These are phyloP conservation scores for Epicauta chinensis DNA, from an alignment of 1,140 invertebrate species.

Conservation along the genomic window DNA sequence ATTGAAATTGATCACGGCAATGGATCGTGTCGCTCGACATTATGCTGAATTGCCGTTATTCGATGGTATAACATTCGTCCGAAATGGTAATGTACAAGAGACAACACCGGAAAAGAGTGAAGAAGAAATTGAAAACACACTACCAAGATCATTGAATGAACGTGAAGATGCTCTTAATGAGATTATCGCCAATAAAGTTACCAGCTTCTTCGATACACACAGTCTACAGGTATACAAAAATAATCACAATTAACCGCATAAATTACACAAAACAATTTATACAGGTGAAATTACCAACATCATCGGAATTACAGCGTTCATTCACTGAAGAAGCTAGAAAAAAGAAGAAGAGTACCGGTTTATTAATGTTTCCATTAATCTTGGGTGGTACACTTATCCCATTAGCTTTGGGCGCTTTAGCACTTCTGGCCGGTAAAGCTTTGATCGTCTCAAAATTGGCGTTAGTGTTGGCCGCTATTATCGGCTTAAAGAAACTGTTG, in stretches of 20 bases:
- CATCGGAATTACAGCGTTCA: constrained; percentile 55
- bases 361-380: constrained; percentile 68
- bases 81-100: constrained; percentile 44
- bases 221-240: constrained; percentile 58
- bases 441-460: constrained; percentile 77
- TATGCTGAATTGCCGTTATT: constrained; percentile 54
- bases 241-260: background rate
- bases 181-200: constrained; percentile 66
- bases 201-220: constrained; percentile 66
- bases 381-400: constrained; percentile 73
- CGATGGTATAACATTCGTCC: constrained; percentile 66
- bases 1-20: constrained; percentile 62
- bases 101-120: constrained; percentile 42
- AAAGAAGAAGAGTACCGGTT: constrained; percentile 62
- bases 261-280: constrained; percentile 13
- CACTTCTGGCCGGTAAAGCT: constrained; percentile 74
- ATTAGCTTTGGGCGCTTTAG: constrained; percentile 68
- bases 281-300: constrained; percentile 57
- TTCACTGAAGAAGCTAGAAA: constrained; percentile 52
- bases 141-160: constrained; percentile 61
- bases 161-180: constrained; percentile 66
- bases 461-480: constrained; percentile 70
- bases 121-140: constrained; percentile 57
- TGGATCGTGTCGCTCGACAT: constrained; percentile 62
- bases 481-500: constrained; percentile 74